Conservation (phyloP, 2,888 invertebrate species). For the Biston stratarius region DNA sequence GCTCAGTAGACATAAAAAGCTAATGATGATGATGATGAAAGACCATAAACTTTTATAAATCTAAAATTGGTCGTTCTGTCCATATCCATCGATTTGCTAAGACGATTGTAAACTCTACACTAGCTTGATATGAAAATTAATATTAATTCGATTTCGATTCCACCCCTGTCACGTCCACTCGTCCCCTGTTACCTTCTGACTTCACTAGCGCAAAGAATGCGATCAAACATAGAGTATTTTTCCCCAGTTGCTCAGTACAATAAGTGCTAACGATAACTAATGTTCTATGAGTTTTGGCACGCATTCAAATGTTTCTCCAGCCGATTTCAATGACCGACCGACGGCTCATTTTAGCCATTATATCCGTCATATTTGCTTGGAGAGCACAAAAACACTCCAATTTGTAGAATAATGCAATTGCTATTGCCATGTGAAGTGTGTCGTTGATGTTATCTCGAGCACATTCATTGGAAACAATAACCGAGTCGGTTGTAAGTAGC, state of each 20-base stretch:
- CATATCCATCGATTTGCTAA: slow-evolving; percentile 15
- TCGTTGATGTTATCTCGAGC: slow-evolving; percentile 32
- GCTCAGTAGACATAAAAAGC: no score
- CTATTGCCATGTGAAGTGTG: slow-evolving; percentile 28
- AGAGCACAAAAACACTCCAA: slow-evolving; percentile 16
- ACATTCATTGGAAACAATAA: slow-evolving; percentile 34
- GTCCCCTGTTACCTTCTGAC: slow-evolving; percentile 36
- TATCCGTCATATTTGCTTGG: slow-evolving; percentile 35
- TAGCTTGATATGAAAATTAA: slow-evolving; percentile 51
- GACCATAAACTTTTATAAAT: not conserved
- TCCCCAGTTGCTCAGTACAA: slow-evolving; percentile 23
- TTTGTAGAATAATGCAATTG: slow-evolving; percentile 20
- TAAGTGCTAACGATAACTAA: slow-evolving; percentile 44
- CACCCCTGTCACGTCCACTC: slow-evolving; percentile 10
- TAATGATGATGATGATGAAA: not conserved
- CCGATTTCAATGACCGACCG: slow-evolving; percentile 47
- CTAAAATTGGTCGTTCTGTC: slow-evolving; percentile 19
- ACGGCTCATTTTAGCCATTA: slow-evolving; percentile 46
- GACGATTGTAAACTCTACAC: slow-evolving; percentile 43
- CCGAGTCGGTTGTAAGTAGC: slow-evolving; percentile 19
- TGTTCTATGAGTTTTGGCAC: slow-evolving; percentile 54
- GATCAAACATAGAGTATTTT: slow-evolving; percentile 25
- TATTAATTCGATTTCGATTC: slow-evolving; percentile 57
- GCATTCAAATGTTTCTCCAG: slow-evolving; percentile 51
- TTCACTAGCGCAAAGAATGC: slow-evolving; percentile 24